Base-by-base conservation (phyloP, 2,888 invertebrate genomes). In the Amphipoea oculea region DNA sequence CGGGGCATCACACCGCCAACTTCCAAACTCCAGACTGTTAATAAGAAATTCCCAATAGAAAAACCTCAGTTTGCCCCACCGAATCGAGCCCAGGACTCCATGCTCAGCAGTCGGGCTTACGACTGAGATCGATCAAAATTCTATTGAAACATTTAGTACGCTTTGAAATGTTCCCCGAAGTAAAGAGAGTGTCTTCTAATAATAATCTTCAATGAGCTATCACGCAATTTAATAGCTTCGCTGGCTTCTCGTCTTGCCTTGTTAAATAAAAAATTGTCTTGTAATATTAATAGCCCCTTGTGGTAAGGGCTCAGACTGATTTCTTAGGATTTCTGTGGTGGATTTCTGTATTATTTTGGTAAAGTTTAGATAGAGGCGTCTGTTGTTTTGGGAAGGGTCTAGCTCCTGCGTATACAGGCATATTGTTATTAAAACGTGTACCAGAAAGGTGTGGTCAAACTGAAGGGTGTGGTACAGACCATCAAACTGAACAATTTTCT, bases 321-420 rank as follows among this genome's bases (percentile, higher is more conserved):
- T 76, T 69, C 45, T 70, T 66, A 76, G 77, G 65, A 76, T 67
- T 66, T 65, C 57, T 54, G 65, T 17, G 68, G 68, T 68, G 17
- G 67, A 17, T n/a, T n/a, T 63, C 36, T 68, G 17, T 75, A 54
- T 82, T 42, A 65, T 60, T 7, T 48, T 42, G n/a, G 42, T 57
- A 57, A 48, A 40, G 36, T 76, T 82, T 57, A 51, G 14, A 20
- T 36, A 51, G 6, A 36, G 17, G 17, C 20, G 9, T 45, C 14
- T 82, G 68, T 63, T 76, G 48, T 69, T n/a, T 82, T 42, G 45
- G 63, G 76, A 45, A 7, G 66, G n/a, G 42, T 48, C 57, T 66
- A 60, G 29, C 42, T 66, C 20, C 14, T n/a, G 14, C 6, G 20
- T n/a, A 42, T 42, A 60, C 48, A 66, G 4, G 14, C 20, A 54